Evolutionary conservation across 2,113 vertebrate genomes (phyloP).

Genomic region (Oryzias melastigma): DNA sequence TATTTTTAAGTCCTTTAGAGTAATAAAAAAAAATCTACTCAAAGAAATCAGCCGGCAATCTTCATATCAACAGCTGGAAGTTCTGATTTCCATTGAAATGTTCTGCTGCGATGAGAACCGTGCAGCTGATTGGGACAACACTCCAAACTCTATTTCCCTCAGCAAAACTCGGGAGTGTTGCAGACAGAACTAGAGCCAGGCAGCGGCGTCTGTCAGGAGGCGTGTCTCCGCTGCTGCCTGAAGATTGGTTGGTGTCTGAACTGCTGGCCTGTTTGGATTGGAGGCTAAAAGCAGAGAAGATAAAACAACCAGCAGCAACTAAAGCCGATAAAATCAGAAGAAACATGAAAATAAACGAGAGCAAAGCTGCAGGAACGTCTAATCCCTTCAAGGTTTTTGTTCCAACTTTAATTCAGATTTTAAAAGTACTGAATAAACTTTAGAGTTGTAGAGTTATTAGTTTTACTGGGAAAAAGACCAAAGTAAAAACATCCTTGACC

Average conservation of each 20-base stretch:
- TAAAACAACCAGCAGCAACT: conserved; percentile 1
- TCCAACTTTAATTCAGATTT: background rate
- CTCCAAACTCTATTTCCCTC: background rate
- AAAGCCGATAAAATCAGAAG: conserved; percentile 19
- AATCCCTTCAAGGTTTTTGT: background rate
- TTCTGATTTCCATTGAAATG: background rate
- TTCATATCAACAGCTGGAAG: background rate
- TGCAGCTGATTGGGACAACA: background rate
- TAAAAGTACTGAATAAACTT: background rate
- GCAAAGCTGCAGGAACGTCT: background rate
- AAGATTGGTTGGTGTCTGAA: conserved; percentile 54
- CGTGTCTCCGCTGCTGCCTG: conserved; percentile 34
- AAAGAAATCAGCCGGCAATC: too few species aligned
- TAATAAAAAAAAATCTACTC: too few species aligned
- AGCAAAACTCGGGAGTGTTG: background rate
- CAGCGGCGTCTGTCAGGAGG: conserved; percentile 30
- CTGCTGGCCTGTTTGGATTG: conserved; percentile 41
- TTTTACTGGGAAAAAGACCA: background rate
- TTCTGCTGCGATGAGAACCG: too few species aligned
- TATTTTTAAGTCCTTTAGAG: too few species aligned
- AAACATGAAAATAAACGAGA: background rate
- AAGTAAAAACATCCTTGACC: background rate
- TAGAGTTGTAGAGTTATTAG: background rate
- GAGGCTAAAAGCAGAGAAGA: conserved; percentile 13
- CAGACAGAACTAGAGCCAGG: background rate